phyloP scores from a whole-genome alignment of 1,140 invertebrate species.

The Acromyrmex echinatior region DNA sequence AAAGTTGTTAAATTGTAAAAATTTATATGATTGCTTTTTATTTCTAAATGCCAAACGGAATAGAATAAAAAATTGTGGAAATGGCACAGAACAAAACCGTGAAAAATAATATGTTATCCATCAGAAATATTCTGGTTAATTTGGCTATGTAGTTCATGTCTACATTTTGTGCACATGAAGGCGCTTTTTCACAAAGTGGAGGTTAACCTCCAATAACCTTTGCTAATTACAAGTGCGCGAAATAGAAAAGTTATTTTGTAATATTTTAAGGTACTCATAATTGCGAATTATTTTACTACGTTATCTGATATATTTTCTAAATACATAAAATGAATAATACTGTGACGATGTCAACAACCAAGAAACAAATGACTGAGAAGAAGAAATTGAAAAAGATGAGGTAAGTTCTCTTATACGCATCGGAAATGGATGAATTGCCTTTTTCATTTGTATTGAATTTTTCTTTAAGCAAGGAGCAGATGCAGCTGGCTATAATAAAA shows the following conservation, averaged over 20 bases:
- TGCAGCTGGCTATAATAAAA: constrained; percentile 88
- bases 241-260: neutral
- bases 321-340: neutral
- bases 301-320: neutral
- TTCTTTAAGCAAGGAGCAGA: constrained; percentile 87
- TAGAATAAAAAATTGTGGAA: too few relatives aligned
- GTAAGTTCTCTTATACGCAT: constrained; percentile 33
- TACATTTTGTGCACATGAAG: too few relatives aligned
- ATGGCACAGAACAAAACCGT: too few relatives aligned
- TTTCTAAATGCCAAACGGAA: too few relatives aligned
- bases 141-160: too few relatives aligned
- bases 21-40: too few relatives aligned
- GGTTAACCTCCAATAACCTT: neutral
- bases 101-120: too few relatives aligned
- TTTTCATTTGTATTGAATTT: constrained; percentile 56
- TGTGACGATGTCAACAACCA: constrained; percentile 46
- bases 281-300: neutral
- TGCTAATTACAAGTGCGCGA: neutral
- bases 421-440: neutral
- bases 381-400: constrained; percentile 71
- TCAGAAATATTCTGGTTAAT: too few relatives aligned
- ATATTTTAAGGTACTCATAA: neutral
- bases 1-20: too few relatives aligned
- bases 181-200: neutral
- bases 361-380: neutral